Evolutionary conservation across 2,888 invertebrate species (phyloP).

Genomic region (Megamerina dolium): DNA sequence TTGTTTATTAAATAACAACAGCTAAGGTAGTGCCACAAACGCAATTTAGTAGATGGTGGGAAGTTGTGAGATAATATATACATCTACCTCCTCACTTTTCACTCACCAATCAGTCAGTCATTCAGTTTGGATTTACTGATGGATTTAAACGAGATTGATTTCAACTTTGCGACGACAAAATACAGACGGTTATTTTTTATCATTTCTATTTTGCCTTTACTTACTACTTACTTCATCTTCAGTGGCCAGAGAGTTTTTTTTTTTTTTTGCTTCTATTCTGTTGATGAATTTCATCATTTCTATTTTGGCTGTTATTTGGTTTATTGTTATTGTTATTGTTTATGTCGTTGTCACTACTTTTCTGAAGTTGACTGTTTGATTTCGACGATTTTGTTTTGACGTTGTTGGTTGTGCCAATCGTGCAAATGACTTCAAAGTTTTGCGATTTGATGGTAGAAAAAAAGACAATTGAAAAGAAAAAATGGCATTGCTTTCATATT

Average conservation of each 20-base stretch:
- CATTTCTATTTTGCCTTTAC: too few relatives aligned
- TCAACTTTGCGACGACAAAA: conserved; percentile 6
- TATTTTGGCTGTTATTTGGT: neutral
- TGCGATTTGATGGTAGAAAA: too few relatives aligned
- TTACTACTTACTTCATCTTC: neutral
- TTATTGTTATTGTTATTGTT: neutral
- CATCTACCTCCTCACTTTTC: too few relatives aligned
- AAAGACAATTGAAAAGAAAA: too few relatives aligned
- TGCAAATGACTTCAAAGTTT: conserved; percentile 12
- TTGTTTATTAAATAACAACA: too few relatives aligned
- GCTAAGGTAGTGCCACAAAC: too few relatives aligned
- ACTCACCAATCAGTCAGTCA: too few relatives aligned
- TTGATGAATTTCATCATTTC: neutral
- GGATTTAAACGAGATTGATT: conserved; percentile 8
- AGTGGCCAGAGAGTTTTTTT: neutral
- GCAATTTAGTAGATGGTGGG: too few relatives aligned
- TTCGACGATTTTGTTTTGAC: neutral
- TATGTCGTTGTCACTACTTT: neutral
- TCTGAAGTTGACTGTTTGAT: neutral
- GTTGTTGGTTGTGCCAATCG: neutral
- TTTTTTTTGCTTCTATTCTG: neutral
- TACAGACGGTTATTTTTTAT: too few relatives aligned
- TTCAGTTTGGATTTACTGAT: too few relatives aligned
- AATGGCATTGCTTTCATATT: too few relatives aligned
- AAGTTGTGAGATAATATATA: too few relatives aligned